Evolutionary conservation across 2,888 invertebrate species (phyloP), one percentile per base, ranked within the genome.

Genomic region (Caenorhabditis drosophilae): DNA sequence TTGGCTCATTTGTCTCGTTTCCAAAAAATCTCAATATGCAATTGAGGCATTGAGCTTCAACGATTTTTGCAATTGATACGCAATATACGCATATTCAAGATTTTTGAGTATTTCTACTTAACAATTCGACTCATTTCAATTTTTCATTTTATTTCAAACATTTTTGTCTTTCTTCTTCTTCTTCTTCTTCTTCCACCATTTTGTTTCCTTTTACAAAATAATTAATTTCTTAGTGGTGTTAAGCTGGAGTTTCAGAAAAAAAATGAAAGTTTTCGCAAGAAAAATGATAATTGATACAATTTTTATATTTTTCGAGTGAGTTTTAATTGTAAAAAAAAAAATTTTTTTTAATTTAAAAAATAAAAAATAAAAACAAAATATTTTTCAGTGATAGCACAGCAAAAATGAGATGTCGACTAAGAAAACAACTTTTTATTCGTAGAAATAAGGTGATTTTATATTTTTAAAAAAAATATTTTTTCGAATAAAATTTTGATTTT

Each of bases 311-410:
- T 63, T 63, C 23, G 50, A 55, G 53, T 71, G 44, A 50, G 54
- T 50, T 64, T 11, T 44, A 36, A n/a, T 36, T 15, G n/a, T 36
- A 36, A 36, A 36, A 36, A 36, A 36, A 15, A 36, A 36, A 7
- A 15, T 25, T 20, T 42, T 23, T 23, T 42, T 47, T 46, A 15
- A 38, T 34, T 15, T 9, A 31, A 9, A 11, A 15, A 36, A 42
- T 35, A 54, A 38, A n/a, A 38, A 23, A 44, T 12, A 16, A 11
- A 25, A 49, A 35, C 11, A 26, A 25, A 35, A 23, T 18, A 4
- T n/a, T 40, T 75, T 81, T 60, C 71, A 82, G 82, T 47, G 82
- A 82, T 38, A 73, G 73, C 51, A 82, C 81, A 12, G 82, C 82
- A 7, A 82, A 82, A 57, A 82, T 82, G 82, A 72, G 82, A 44